Conservation (phyloP, 2,797 vertebrate genomes). For the Meriones psammophilus region DNA sequence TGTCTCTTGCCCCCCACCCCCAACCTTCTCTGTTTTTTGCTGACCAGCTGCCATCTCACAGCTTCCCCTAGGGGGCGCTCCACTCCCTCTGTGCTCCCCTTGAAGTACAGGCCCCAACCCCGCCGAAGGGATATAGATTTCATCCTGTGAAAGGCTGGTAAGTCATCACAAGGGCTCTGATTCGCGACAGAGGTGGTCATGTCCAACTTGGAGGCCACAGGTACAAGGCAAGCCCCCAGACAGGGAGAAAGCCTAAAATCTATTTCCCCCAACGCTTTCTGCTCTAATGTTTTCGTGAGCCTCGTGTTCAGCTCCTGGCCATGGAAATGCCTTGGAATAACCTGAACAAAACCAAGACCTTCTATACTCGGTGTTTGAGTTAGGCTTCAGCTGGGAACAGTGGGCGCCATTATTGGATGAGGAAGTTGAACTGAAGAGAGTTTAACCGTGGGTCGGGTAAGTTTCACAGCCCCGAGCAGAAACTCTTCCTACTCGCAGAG, state of each 20-base stretch:
- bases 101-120: not conserved
- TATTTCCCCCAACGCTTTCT: not conserved
- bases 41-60: not conserved
- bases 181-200: not conserved
- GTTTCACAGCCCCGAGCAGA: not conserved
- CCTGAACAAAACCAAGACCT: not conserved
- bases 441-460: not conserved
- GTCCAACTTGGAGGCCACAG: not conserved
- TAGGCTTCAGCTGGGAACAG: not conserved
- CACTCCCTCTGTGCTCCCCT: not conserved
- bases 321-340: not conserved
- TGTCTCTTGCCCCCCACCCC: too few species aligned
- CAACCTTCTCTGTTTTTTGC: not conserved
- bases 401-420: too few species aligned
- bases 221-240: not conserved
- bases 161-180: not conserved
- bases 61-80: not conserved
- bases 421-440: not conserved
- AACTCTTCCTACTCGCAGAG: not conserved
- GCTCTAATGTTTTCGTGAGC: not conserved
- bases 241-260: not conserved
- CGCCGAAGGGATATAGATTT: not conserved
- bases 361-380: not conserved
- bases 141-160: not conserved
- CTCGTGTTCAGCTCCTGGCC: not conserved